Conservation (phyloP, 2,797 vertebrate genomes). For the Coluber constrictor region DNA sequence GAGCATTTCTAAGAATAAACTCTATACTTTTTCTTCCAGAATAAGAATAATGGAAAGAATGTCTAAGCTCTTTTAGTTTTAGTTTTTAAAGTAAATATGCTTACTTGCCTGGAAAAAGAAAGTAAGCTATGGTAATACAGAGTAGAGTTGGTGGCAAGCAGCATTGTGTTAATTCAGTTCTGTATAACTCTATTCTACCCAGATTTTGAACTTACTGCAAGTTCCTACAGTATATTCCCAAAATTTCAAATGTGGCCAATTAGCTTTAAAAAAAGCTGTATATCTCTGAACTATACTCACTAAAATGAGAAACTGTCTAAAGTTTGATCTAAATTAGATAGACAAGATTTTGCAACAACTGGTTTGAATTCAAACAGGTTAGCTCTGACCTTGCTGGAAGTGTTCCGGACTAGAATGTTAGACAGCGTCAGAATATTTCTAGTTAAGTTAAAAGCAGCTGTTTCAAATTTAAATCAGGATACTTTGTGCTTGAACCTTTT, state of each 20-base stretch:
- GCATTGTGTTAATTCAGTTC: background rate
- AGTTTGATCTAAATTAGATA: background rate
- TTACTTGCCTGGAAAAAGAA: background rate
- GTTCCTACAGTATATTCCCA: background rate
- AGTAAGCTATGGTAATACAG: background rate
- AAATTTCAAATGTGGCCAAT: background rate
- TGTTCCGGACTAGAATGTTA: background rate
- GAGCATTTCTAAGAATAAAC: background rate
- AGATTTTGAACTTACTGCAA: background rate
- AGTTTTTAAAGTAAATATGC: background rate
- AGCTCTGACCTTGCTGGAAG: background rate
- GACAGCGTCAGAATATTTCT: background rate
- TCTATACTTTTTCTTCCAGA: background rate
- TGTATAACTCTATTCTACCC: background rate
- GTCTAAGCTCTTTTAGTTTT: background rate
- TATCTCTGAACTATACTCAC: background rate
- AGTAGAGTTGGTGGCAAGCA: background rate
- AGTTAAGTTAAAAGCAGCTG: constrained; percentile 11
- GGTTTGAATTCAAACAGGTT: background rate
- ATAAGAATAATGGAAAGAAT: background rate
- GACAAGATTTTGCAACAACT: background rate
- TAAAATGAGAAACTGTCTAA: background rate
- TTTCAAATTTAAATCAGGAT: background rate
- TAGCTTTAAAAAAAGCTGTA: background rate
- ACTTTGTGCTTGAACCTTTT: constrained; percentile 22